A percentile compares a stretch with the other conserved stretches of the same genome.
phyloP scores from a whole-genome alignment of 64 coral and sea anemone species.

The Montipora cactus region DNA sequence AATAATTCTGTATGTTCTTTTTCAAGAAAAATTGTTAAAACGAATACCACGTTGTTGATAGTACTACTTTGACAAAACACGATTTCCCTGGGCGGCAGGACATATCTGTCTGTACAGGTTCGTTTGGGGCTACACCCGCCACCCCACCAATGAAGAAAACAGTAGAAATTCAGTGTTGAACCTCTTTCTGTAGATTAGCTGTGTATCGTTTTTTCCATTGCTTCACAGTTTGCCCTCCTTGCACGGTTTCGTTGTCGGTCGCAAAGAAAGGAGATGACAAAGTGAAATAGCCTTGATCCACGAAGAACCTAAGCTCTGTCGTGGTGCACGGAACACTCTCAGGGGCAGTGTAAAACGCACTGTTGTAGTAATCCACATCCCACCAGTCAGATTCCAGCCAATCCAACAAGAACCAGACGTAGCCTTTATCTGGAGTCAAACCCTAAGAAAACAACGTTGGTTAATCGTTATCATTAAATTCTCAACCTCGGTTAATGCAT shows the following conservation, averaged over 20 bases:
- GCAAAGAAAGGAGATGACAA: slow-evolving; percentile 73
- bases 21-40: no score
- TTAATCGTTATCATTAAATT: no score
- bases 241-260: slow-evolving; percentile 50
- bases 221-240: slow-evolving; percentile 68
- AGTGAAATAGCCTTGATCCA: slow-evolving; percentile 80
- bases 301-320: slow-evolving; percentile 49
- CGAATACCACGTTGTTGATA: no score
- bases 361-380: slow-evolving; percentile 78
- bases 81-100: no score
- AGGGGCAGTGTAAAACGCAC: slow-evolving; percentile 40
- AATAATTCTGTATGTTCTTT: no score
- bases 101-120: no score
- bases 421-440: slow-evolving; percentile 63
- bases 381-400: slow-evolving; percentile 86
- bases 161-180: neutral
- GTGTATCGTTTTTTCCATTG: slow-evolving; percentile 66
- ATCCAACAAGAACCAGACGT: slow-evolving; percentile 78
- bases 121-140: no score
- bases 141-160: no score
- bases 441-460: slow-evolving; percentile 20
- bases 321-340: slow-evolving; percentile 73
- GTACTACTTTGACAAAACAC: no score
- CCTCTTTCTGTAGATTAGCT: slow-evolving; percentile 25
- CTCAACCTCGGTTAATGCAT: no score